phyloP scores from a whole-genome alignment of 2,113 vertebrate species.

The Ranitomeya variabilis region DNA sequence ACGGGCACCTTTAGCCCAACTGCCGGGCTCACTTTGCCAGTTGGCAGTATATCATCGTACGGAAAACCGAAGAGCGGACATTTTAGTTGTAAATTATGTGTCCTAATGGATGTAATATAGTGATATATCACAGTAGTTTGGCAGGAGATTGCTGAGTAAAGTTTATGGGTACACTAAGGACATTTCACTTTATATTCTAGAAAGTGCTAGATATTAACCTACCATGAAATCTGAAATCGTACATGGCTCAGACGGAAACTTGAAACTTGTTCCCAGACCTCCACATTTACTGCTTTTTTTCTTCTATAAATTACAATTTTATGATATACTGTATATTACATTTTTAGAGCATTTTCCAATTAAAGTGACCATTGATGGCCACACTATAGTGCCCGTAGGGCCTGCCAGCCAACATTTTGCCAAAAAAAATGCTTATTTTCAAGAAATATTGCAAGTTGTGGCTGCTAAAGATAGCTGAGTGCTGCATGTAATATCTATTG shows the following conservation, averaged over 20 bases:
- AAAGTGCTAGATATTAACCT: constrained; percentile 27
- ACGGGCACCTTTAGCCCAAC: constrained; percentile 41
- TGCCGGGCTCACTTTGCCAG: constrained; percentile 59
- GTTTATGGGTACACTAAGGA: constrained; percentile 33
- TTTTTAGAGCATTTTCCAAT: too few relatives aligned
- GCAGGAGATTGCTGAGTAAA: constrained; percentile 22
- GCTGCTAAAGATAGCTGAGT: too few relatives aligned
- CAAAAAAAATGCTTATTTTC: too few relatives aligned
- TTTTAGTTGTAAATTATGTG: constrained; percentile 73
- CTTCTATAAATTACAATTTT: not conserved
- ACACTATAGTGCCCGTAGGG: not conserved
- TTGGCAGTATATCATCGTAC: constrained; percentile 65
- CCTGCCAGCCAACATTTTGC: not conserved
- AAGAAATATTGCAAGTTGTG: too few relatives aligned
- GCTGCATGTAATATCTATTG: too few relatives aligned
- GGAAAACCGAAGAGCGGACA: constrained; percentile 65
- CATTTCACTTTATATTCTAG: constrained; percentile 34
- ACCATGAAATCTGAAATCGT: not conserved
- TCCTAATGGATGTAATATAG: constrained; percentile 66
- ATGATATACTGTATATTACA: not conserved
- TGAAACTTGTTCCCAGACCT: not conserved
- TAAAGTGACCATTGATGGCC: too few relatives aligned
- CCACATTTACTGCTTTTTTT: not conserved
- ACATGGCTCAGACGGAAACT: not conserved
- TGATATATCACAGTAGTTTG: constrained; percentile 68